phyloP scores from a whole-genome alignment of 2,113 vertebrate species.

The Bagarius yarrelli region DNA sequence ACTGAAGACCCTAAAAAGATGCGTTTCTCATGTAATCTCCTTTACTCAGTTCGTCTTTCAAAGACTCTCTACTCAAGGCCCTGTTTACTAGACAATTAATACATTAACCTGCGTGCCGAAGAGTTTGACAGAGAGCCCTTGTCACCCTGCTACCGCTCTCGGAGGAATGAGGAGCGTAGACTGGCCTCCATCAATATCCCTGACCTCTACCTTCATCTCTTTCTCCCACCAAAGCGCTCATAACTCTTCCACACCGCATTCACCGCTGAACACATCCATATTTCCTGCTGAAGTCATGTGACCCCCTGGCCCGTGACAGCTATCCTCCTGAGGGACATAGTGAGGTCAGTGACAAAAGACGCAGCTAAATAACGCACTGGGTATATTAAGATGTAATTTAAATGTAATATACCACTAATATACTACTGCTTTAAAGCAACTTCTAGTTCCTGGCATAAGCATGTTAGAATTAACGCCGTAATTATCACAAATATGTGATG shows the following conservation, averaged over 20 bases:
- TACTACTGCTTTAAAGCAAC: not conserved
- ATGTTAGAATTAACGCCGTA: not conserved
- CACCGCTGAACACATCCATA: constrained; percentile 41
- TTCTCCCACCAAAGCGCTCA: constrained; percentile 42
- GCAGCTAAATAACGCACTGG: constrained; percentile 9
- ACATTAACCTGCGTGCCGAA: constrained; percentile 47
- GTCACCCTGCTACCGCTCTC: constrained; percentile 33
- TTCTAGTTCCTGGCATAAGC: not conserved
- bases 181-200: constrained; percentile 46
- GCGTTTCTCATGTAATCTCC: not conserved
- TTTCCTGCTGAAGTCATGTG: constrained; percentile 45
- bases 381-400: not conserved
- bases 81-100: constrained; percentile 53
- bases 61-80: constrained; percentile 14
- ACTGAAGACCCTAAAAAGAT: not conserved
- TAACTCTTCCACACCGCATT: constrained; percentile 42
- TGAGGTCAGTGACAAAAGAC: constrained; percentile 32
- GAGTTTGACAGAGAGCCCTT: constrained; percentile 44
- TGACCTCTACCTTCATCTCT: constrained; percentile 46
- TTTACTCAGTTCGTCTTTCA: not conserved
- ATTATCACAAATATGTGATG: not conserved
- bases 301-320: constrained; percentile 37
- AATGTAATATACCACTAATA: not conserved
- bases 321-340: constrained; percentile 41
- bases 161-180: constrained; percentile 34